phyloP scores from a whole-genome alignment of 2,888 invertebrate species.

The Xestia c-nigrum region DNA sequence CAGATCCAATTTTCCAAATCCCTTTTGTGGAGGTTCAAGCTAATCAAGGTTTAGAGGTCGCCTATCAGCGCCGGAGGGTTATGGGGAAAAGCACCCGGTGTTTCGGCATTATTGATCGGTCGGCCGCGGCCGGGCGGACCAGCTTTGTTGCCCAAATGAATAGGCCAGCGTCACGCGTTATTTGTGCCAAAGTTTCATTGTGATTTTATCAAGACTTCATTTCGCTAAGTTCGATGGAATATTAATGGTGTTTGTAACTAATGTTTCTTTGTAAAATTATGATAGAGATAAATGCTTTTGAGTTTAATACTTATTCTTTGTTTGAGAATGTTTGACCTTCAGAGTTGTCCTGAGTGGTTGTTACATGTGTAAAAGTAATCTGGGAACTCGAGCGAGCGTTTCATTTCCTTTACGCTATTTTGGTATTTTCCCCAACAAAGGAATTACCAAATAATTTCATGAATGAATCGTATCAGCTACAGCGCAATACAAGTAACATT shows the following conservation, averaged over 20 bases:
- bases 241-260: conserved; percentile 59
- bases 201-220: conserved; percentile 65
- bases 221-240: conserved; percentile 57
- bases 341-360: background rate
- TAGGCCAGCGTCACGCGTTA: conserved; percentile 60
- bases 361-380: conserved; percentile 13
- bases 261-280: conserved; percentile 40
- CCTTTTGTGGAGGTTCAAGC: conserved; percentile 50
- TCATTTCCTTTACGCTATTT: conserved; percentile 29
- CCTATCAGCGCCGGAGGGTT: conserved; percentile 62
- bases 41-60: conserved; percentile 65
- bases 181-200: conserved; percentile 62
- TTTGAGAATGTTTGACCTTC: conserved; percentile 35
- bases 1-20: conserved; percentile 63
- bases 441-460: conserved; percentile 30
- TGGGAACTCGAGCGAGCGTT: conserved; percentile 24
- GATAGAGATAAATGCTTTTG: conserved; percentile 35
- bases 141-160: conserved; percentile 63
- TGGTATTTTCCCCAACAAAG: conserved; percentile 38
- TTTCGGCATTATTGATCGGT: conserved; percentile 66
- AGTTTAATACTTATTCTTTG: conserved; percentile 32
- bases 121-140: conserved; percentile 54
- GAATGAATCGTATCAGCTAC: conserved; percentile 50
- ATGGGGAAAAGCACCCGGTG: conserved; percentile 64
- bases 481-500: conserved; percentile 41